Evolutionary conservation across 35 echinoderm and acorn worm genomes (phyloP).

Genomic region (Holothuria glaberrima): DNA sequence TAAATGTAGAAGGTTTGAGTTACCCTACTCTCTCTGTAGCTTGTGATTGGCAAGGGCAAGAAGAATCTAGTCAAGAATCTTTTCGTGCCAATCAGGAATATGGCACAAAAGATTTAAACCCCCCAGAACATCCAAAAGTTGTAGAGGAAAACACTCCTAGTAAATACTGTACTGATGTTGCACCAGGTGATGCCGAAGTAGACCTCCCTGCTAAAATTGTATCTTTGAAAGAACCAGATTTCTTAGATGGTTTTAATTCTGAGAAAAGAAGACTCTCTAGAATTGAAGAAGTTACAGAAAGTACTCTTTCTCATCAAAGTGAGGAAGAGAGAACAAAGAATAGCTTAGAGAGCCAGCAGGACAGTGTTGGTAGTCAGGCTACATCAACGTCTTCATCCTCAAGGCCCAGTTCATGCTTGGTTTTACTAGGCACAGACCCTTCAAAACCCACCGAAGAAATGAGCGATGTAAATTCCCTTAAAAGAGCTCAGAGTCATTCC

Average conservation of each 20-base stretch:
- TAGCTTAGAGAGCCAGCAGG: conserved; percentile 7
- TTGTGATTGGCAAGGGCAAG: no score
- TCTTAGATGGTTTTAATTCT: background rate
- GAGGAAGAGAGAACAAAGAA: conserved; percentile 19
- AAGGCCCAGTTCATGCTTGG: conserved; percentile 3
- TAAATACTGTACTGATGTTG: no score
- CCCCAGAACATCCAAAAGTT: no score
- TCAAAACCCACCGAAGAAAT: background rate
- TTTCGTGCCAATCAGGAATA: no score
- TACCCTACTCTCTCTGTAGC: no score
- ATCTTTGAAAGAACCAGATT: no score
- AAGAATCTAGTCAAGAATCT: no score
- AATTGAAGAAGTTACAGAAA: conserved; percentile 42
- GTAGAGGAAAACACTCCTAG: no score
- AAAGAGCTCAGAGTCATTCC: background rate
- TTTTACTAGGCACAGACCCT: background rate
- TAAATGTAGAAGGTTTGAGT: no score
- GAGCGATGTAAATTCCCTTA: background rate
- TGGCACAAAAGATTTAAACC: no score
- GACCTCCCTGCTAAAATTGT: no score
- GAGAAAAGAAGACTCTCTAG: conserved; percentile 46
- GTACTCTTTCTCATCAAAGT: conserved; percentile 34
- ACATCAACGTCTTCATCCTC: conserved; percentile 26
- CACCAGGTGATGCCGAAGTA: no score
- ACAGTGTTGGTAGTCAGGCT: background rate